phyloP scores from a whole-genome alignment of 2,888 invertebrate species.

The Troilus luridus region DNA sequence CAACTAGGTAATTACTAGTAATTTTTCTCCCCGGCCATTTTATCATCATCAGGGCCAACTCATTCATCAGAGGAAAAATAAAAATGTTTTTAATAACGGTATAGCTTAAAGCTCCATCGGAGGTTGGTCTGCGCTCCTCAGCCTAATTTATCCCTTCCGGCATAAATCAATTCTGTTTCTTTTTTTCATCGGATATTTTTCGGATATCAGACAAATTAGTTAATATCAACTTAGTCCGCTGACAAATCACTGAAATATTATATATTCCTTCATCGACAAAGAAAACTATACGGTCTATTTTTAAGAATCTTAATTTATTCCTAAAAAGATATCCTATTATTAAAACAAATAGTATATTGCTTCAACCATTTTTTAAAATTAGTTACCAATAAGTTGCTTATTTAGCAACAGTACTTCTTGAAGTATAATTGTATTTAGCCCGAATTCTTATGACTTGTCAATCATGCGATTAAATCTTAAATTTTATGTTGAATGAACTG shows the following conservation, averaged over 20 bases:
- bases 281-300: background rate
- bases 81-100: conserved; percentile 23
- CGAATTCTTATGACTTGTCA: no score
- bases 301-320: background rate
- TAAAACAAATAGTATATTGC: background rate
- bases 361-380: no score
- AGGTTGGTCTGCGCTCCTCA: background rate
- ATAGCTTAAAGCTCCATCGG: conserved; percentile 12
- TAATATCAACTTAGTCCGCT: background rate
- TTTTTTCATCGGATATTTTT: conserved; percentile 4
- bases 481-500: no score
- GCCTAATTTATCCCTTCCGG: background rate
- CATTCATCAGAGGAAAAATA: conserved; percentile 8
- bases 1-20: conserved; percentile 45
- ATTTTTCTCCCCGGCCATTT: conserved; percentile 37
- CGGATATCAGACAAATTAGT: background rate
- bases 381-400: no score
- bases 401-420: no score
- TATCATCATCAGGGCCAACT: conserved; percentile 29
- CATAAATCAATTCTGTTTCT: conserved; percentile 29
- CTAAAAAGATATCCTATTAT: background rate
- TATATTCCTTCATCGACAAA: background rate
- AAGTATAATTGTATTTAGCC: no score
- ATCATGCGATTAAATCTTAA: no score
- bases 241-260: background rate